A percentile compares a stretch with the other conserved stretches of the same genome.
These are phyloP conservation scores for Eulimnadia texana DNA, from an alignment of 1,140 invertebrate species.

Conservation along the genomic window DNA sequence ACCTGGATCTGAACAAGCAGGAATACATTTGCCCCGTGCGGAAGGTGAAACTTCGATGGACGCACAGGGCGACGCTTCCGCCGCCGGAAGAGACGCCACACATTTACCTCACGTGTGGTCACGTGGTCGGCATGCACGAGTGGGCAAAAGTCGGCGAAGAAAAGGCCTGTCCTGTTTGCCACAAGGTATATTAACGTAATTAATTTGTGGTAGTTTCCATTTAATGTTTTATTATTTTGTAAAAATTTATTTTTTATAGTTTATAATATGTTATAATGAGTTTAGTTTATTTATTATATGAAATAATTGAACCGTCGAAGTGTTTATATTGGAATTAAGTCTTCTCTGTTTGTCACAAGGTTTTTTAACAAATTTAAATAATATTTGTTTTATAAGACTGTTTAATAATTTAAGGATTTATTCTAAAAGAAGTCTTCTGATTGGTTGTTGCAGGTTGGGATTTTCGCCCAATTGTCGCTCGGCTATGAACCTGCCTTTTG, in stretches of 20 bases:
- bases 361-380: no score
- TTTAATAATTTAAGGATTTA: no score
- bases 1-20: neutral
- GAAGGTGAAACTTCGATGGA: neutral
- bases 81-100: slow-evolving; percentile 71
- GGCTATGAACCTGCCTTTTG: slow-evolving; percentile 94
- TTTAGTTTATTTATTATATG: no score
- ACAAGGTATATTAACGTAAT: slow-evolving; percentile 46
- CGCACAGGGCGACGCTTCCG: slow-evolving; percentile 43
- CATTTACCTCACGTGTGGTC: slow-evolving; percentile 96
- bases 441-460: slow-evolving; percentile 37
- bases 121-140: slow-evolving; percentile 82
- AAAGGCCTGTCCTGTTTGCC: slow-evolving; percentile 82
- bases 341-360: no score
- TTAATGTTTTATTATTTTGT: no score
- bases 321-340: no score
- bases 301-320: no score
- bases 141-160: slow-evolving; percentile 67
- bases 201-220: no score
- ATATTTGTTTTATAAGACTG: no score
- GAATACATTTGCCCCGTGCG: neutral
- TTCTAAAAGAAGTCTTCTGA: no score
- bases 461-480: slow-evolving; percentile 81
- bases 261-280: no score
- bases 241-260: no score